Evolutionary conservation across 1,140 invertebrate genomes (phyloP).

Genomic region (Anastrepha obliqua): DNA sequence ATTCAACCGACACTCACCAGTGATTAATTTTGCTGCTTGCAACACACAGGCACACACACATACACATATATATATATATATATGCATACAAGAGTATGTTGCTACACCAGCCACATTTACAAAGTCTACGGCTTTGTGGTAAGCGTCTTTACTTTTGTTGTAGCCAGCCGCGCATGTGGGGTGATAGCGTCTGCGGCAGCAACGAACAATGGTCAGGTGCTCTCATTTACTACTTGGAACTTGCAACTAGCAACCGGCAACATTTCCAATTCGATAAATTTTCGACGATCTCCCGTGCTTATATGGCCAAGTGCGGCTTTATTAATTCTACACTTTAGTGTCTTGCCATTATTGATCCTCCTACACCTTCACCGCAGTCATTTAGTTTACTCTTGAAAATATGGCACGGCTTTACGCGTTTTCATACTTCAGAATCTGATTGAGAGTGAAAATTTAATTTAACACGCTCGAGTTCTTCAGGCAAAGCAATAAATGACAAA

Average conservation of each 20-base stretch:
- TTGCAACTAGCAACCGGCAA: too few species aligned
- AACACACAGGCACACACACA: background rate
- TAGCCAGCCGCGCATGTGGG: too few species aligned
- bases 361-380: background rate
- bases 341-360: background rate
- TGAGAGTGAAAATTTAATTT: conserved; percentile 43
- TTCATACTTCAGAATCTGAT: background rate
- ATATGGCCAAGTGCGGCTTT: background rate
- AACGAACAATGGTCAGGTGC: background rate
- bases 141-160: too few species aligned
- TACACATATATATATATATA: too few species aligned
- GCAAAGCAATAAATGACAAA: conserved; percentile 5
- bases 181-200: too few species aligned
- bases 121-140: background rate
- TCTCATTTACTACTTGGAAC: background rate
- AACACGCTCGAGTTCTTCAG: background rate
- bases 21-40: background rate
- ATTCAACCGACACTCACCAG: background rate
- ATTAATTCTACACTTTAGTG: background rate
- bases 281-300: background rate
- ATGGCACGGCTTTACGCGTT: background rate
- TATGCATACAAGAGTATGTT: too few species aligned
- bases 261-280: conserved; percentile 28
- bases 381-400: background rate
- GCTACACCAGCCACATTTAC: too few species aligned